Percentiles rank a stretch among this genome's conserved stretches.
Conservation (phyloP, 2,113 vertebrate genomes). For the Calypte anna region DNA sequence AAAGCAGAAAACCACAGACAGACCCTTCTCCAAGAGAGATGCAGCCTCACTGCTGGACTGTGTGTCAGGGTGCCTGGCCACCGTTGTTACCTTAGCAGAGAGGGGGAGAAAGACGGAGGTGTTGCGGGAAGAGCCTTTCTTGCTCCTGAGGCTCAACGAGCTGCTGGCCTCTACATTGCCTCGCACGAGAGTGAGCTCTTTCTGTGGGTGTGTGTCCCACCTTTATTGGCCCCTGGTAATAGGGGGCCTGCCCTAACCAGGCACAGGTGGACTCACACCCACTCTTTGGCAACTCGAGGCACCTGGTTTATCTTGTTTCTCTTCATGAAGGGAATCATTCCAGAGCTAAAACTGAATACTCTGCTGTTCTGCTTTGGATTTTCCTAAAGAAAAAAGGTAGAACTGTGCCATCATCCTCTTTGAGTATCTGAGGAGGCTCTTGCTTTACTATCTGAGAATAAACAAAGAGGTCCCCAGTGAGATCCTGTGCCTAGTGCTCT, state of each 20-base stretch:
- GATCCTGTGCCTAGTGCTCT: neutral
- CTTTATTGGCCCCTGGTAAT: too few species aligned
- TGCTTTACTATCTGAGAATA: neutral
- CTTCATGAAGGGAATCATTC: neutral
- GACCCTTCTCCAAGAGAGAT: neutral
- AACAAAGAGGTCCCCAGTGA: neutral
- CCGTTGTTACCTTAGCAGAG: neutral
- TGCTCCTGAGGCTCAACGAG: too few species aligned
- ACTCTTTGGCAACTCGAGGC: too few species aligned
- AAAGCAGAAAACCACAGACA: neutral
- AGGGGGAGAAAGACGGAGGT: neutral
- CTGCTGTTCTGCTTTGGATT: neutral
- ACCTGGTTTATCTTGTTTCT: too few species aligned
- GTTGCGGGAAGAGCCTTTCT: too few species aligned
- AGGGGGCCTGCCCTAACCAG: too few species aligned
- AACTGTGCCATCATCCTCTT: neutral
- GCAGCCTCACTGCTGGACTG: neutral
- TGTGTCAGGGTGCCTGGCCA: neutral
- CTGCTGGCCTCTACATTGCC: too few species aligned
- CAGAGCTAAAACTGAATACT: neutral
- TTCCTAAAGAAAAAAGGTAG: neutral
- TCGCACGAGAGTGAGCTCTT: too few species aligned
- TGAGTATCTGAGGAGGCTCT: neutral
- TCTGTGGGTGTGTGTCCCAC: too few species aligned
- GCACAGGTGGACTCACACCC: too few species aligned